Conservation (phyloP, 2,113 vertebrate species). For the Spizaetus ornatus region DNA sequence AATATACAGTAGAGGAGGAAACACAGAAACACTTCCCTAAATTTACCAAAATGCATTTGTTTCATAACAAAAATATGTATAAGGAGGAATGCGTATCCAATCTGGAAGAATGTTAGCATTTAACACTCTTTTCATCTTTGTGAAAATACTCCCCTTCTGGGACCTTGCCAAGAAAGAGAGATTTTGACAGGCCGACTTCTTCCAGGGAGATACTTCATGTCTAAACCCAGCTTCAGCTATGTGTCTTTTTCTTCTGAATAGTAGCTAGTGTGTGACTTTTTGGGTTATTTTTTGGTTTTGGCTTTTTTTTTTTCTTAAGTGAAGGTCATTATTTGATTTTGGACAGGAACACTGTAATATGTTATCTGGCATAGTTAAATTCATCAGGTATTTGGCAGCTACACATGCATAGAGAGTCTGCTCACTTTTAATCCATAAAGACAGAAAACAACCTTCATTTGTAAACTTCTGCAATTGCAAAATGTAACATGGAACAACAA, state of each 20-base stretch:
- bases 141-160: constrained; percentile 37
- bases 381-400: neutral
- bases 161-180: constrained; percentile 1
- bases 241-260: neutral
- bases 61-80: constrained; percentile 56
- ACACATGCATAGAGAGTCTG: neutral
- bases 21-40: constrained; percentile 8
- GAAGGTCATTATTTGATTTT: neutral
- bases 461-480: neutral
- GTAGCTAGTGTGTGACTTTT: neutral
- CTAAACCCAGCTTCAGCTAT: neutral
- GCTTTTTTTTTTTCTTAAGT: neutral
- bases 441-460: neutral
- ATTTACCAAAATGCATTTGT: constrained; percentile 46
- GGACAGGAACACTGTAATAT: neutral
- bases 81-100: constrained; percentile 18
- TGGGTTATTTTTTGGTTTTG: neutral
- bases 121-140: constrained; percentile 55
- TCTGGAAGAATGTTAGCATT: constrained; percentile 50
- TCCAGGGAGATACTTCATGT: neutral
- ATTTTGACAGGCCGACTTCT: constrained; percentile 43
- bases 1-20: constrained; percentile 4
- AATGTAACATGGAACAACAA: neutral
- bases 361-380: neutral
- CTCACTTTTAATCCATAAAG: neutral